Conservation (phyloP, 2,888 invertebrate species). For the Tachina fera region DNA sequence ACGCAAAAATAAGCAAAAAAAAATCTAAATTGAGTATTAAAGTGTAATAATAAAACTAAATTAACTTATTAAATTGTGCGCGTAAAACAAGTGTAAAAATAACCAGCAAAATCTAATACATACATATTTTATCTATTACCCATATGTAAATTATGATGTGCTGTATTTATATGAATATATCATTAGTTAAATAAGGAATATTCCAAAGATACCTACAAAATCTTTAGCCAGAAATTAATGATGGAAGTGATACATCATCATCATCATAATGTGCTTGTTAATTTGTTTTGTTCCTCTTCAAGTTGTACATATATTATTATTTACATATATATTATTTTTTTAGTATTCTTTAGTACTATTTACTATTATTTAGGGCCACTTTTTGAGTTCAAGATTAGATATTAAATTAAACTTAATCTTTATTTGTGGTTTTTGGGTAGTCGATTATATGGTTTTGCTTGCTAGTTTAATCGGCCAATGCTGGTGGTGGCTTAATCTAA, state of each 20-base stretch:
- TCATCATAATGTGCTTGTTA: neutral
- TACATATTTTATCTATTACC: conserved; percentile 14
- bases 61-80: conserved; percentile 53
- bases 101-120: conserved; percentile 26
- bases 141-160: conserved; percentile 14
- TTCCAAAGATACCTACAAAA: no score
- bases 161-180: neutral
- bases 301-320: neutral
- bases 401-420: no score
- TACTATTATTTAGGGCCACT: neutral
- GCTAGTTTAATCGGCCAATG: no score
- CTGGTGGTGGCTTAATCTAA: no score
- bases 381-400: no score
- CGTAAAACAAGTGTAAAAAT: conserved; percentile 33
- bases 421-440: no score
- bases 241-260: neutral
- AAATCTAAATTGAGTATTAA: conserved; percentile 34
- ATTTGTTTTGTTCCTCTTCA: neutral
- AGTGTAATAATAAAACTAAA: conserved; percentile 46
- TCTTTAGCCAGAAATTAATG: no score
- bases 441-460: no score
- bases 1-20: conserved; percentile 26
- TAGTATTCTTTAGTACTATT: neutral
- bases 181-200: neutral
- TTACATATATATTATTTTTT: neutral